Evolutionary conservation across 2,797 vertebrate species (phyloP).

Genomic region (Epinephelus malabaricus): DNA sequence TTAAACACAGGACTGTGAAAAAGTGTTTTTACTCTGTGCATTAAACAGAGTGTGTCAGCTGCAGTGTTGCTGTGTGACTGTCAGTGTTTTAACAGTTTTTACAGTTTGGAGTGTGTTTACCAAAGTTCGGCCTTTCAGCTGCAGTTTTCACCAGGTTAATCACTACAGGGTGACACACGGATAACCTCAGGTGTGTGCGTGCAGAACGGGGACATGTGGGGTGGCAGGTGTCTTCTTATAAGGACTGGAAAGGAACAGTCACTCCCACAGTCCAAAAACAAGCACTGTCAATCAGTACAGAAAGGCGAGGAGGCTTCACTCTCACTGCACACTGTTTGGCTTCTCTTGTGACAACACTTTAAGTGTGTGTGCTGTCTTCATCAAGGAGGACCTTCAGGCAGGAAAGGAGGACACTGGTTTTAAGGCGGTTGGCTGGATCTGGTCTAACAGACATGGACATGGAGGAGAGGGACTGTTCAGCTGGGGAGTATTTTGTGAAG

Average conservation of each 20-base stretch:
- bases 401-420: neutral
- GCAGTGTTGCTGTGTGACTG: neutral
- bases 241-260: constrained; percentile 41
- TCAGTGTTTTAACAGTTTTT: neutral
- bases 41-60: neutral
- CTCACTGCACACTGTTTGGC: constrained; percentile 1
- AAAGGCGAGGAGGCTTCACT: constrained; percentile 20
- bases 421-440: neutral
- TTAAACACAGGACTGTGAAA: neutral
- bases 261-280: constrained; percentile 66
- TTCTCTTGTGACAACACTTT: constrained; percentile 1
- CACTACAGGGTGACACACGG: constrained; percentile 12
- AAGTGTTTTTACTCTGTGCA: too few species aligned
- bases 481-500: constrained; percentile 73
- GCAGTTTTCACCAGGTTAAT: constrained; percentile 32
- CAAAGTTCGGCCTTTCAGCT: neutral
- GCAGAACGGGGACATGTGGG: constrained; percentile 19
- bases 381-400: constrained; percentile 8
- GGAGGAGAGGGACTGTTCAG: constrained; percentile 23
- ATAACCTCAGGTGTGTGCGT: constrained; percentile 35
- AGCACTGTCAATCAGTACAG: constrained; percentile 35
- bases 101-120: constrained; percentile 4
- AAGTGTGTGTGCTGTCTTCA: neutral
- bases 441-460: constrained; percentile 28
- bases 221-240: constrained; percentile 34